These are phyloP conservation scores for Leucophenga montana DNA, from an alignment of 2,888 invertebrate genomes.

Conservation along the genomic window DNA sequence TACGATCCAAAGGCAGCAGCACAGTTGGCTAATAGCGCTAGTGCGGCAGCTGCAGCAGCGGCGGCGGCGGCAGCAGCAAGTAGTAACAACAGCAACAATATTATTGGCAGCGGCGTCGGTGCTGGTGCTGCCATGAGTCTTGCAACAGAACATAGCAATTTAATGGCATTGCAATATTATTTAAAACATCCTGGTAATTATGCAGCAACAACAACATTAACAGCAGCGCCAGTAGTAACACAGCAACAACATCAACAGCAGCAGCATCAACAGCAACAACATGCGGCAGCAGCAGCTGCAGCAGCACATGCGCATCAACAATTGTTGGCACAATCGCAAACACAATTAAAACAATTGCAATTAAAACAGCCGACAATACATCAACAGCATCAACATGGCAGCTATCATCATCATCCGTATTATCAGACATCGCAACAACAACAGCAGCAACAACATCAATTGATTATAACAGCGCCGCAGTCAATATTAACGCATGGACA, in stretches of 20 bases:
- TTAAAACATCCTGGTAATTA: constrained; percentile 68
- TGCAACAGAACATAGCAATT: constrained; percentile 53
- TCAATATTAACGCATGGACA: constrained; percentile 31
- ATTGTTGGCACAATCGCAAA: constrained; percentile 65
- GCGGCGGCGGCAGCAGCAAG: constrained; percentile 46
- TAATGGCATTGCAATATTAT: constrained; percentile 70
- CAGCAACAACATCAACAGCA: constrained; percentile 34
- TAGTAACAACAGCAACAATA: constrained; percentile 23
- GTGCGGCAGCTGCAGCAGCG: constrained; percentile 55
- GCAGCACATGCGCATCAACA: constrained; percentile 50
- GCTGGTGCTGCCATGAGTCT: background rate
- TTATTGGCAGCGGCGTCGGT: background rate
- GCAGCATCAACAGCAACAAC: constrained; percentile 39
- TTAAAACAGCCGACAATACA: constrained; percentile 69
- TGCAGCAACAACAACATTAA: constrained; percentile 46
- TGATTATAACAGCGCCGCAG: constrained; percentile 39
- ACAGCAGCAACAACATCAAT: constrained; percentile 40
- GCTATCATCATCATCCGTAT: constrained; percentile 67
- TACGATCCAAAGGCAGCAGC: constrained; percentile 64
- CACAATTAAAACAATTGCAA: constrained; percentile 66
- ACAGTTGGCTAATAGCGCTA: constrained; percentile 58
- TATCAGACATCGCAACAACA: constrained; percentile 57
- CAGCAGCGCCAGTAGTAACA: constrained; percentile 32
- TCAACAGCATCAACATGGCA: constrained; percentile 63
- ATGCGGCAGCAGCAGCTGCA: constrained; percentile 13